Conservation (phyloP, 2,888 invertebrate genomes). For the Macaria notata region DNA sequence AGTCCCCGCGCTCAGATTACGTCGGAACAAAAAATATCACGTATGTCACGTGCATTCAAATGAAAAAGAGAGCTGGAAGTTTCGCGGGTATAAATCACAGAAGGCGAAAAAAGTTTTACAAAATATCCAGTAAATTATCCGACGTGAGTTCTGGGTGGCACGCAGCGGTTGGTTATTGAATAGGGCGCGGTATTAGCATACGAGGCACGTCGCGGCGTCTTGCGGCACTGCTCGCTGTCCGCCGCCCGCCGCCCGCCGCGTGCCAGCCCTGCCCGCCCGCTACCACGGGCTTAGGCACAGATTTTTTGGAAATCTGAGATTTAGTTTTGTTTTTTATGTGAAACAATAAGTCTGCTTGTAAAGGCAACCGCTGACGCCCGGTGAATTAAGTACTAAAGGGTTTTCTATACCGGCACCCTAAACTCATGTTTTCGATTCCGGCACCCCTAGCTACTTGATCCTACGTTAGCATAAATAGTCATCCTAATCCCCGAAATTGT, state of each 20-base stretch:
- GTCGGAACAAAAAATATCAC: slow-evolving; percentile 79
- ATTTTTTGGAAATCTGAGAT: neutral
- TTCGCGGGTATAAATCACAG: slow-evolving; percentile 81
- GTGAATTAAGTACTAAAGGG: too few relatives aligned
- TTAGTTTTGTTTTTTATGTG: too few relatives aligned
- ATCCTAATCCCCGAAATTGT: slow-evolving; percentile 53
- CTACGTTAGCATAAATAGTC: slow-evolving; percentile 1
- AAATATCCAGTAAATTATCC: slow-evolving; percentile 83
- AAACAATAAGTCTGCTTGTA: too few relatives aligned
- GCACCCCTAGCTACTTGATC: too few relatives aligned
- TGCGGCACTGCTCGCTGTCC: slow-evolving; percentile 51
- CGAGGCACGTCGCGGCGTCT: slow-evolving; percentile 73
- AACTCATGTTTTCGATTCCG: too few relatives aligned
- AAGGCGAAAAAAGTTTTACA: slow-evolving; percentile 81
- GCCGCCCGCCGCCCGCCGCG: slow-evolving; percentile 34
- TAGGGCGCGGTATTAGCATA: slow-evolving; percentile 78
- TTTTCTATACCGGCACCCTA: too few relatives aligned
- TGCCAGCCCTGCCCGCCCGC: slow-evolving; percentile 22
- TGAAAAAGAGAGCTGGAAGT: slow-evolving; percentile 81
- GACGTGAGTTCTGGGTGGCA: slow-evolving; percentile 80
- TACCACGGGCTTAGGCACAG: slow-evolving; percentile 5
- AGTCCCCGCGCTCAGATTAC: slow-evolving; percentile 69
- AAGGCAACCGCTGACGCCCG: too few relatives aligned
- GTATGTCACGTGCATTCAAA: slow-evolving; percentile 82
- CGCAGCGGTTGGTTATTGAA: slow-evolving; percentile 82